Evolutionary conservation across 1,140 invertebrate genomes (phyloP), one percentile per base, ranked within the genome.

Genomic region (Aleiodes sp.): DNA sequence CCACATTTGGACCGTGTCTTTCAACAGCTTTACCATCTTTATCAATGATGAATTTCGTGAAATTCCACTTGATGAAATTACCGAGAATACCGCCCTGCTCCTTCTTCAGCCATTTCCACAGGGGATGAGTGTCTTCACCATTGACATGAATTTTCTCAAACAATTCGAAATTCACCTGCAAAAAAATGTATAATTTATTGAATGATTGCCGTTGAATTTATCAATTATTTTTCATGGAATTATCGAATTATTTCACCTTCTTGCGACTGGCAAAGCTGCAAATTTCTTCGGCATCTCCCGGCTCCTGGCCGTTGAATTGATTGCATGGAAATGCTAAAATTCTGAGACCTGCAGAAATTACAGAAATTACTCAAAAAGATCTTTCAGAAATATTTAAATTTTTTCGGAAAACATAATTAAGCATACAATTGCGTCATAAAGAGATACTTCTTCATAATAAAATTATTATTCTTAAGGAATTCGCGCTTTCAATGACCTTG

Each of bases 251-350:
- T 33, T 56, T 88, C 3, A 93, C 93, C 70, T 92, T 92, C 62
- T 91, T 90, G 43, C 90, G 87, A 46, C 88, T 86, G 12, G 90
- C 88, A 78, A 96, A 96, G 61, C 89, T 90, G 43, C 94, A 90
- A 76, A 97, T 96, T 33, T 94, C 92, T 10, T 90, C 89, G 62
- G 86, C 87, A 0, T 88, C 90, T 7, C 85, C 85, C 1, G 95
- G 94, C 86, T 96, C 94, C 84, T 94, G 95, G 2, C 88, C 88
- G 26, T 89, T 91, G 84, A 98, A 98, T 79, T 98, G 96, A 85
- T 98, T 98, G 85, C 96, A 98, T 0, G 97, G 97, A 83, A 98
- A 98, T n/a, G 93, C 96, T 21, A 96, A 84, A 77, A 97, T 95
- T 75, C 89, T 89, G 71, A 96, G 85, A 65, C 91, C 84, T 86